Base-by-base conservation (phyloP, 2,113 vertebrate genomes). In the Rhabdornis inornatus region DNA sequence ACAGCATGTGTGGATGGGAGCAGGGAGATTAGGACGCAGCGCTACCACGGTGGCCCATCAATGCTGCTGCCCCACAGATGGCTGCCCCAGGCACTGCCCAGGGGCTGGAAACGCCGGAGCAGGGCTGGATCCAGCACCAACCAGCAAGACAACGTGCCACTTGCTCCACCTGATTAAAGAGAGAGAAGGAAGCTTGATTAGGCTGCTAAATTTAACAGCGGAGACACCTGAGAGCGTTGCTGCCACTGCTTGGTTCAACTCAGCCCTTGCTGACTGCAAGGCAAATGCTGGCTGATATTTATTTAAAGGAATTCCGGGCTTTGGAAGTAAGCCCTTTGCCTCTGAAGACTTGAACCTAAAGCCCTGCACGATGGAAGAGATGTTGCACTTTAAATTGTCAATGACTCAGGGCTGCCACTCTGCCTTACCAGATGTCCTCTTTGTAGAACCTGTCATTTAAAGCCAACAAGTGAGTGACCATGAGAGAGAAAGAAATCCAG, bases 1-100 rank as follows among this genome's bases (percentile, higher is more conserved):
- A 31, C 92, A 96, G 96, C 96, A 96, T 93, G 94, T 92, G 96
- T 76, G 77, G 92, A 60, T 6, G 59, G 90, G 84, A 93, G 94
- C 81, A 52, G 87, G 65, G 78, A 88, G 97, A 96, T 95, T 90
- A 97, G 96, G 91, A 8, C 82, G 90, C 35, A 72, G 88, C 11
- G 4, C 52, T 53, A 28, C 52, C 50, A 16, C 56, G 10, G 63
- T 42, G 78, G 83, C 88, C 71, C 37, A 18, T 13, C 80, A 55
- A 24, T 13, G 25, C 81, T 56, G 78, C 81, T 80, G 24, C 56
- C 72, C 83, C 5, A 17, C 65, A 60, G 60, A 72, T 24, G 79
- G 66, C 86, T 87, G 88, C 56, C 56, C 14, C 0, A 9, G 59
- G 49, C 63, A 27, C 61, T 52, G 12, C 64, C 11, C 7, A 68